Conservation (phyloP, 2,113 vertebrate genomes). For the Brachirus orientalis region DNA sequence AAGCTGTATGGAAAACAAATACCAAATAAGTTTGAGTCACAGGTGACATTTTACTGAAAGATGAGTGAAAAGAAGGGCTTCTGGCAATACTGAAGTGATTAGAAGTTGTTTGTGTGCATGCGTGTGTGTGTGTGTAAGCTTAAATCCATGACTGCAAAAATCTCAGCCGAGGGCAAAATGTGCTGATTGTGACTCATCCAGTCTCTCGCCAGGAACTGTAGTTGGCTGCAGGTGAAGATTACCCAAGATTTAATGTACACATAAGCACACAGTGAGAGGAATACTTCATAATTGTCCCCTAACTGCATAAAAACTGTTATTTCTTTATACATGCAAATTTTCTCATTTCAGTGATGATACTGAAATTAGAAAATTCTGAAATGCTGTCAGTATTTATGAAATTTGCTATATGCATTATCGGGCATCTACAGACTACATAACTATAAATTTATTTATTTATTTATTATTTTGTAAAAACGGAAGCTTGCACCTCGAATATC, state of each 20-base stretch:
- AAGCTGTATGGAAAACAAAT: neutral
- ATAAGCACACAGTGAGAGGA: neutral
- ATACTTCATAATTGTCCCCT: too few relatives aligned
- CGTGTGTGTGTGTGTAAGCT: neutral
- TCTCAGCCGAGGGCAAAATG: slow-evolving; percentile 33
- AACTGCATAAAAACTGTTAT: too few relatives aligned
- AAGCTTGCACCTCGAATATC: too few relatives aligned
- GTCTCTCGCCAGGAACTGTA: slow-evolving; percentile 31
- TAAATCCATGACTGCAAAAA: slow-evolving; percentile 35
- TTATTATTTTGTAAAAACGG: too few relatives aligned
- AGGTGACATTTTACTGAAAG: slow-evolving; percentile 16
- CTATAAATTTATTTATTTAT: too few relatives aligned
- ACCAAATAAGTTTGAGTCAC: slow-evolving; percentile 8
- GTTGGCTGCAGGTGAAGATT: slow-evolving; percentile 52
- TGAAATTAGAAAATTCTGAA: too few relatives aligned
- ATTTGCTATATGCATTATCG: too few relatives aligned
- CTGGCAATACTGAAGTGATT: slow-evolving; percentile 3
- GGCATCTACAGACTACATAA: too few relatives aligned
- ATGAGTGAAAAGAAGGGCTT: slow-evolving; percentile 4
- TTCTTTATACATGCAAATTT: too few relatives aligned
- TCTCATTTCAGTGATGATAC: too few relatives aligned
- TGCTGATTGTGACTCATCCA: slow-evolving; percentile 36
- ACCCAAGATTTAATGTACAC: slow-evolving; percentile 19
- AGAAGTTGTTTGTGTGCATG: neutral
- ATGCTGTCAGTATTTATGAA: too few relatives aligned